These are phyloP conservation scores for Arbacia lixula DNA, from an alignment of 53 echinoderm and acorn worm genomes.

Conservation along the genomic window DNA sequence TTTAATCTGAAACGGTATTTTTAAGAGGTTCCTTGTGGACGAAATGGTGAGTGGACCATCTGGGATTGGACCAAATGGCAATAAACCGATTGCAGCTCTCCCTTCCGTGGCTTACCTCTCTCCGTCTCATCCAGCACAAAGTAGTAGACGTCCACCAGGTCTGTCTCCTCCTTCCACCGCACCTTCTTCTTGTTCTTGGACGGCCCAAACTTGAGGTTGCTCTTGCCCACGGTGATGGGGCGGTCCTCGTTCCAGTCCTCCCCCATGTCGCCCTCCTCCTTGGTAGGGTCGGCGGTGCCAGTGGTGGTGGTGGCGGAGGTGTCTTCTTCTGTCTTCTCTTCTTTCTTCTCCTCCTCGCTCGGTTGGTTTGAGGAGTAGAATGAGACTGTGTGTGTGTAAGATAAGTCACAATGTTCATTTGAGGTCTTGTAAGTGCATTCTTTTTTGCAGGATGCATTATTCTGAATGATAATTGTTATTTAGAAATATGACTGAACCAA, in stretches of 20 bases:
- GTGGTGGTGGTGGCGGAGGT: neutral
- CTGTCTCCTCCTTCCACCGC: constrained; percentile 79
- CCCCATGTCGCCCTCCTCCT: constrained; percentile 61
- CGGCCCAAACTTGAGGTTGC: constrained; percentile 80
- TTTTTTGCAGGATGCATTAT: too few species aligned
- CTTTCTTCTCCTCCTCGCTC: constrained; percentile 75
- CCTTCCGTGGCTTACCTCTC: constrained; percentile 82
- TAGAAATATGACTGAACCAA: too few species aligned
- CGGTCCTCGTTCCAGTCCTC: constrained; percentile 67
- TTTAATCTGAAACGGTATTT: too few species aligned
- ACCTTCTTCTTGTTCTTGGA: constrained; percentile 94
- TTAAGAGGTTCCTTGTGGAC: too few species aligned
- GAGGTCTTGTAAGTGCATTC: too few species aligned
- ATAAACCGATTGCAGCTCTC: too few species aligned
- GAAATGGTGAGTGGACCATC: too few species aligned
- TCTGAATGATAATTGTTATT: too few species aligned
- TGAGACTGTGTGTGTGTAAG: too few species aligned
- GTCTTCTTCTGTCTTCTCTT: constrained; percentile 10
- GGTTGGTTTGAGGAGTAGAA: constrained; percentile 86
- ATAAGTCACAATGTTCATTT: too few species aligned
- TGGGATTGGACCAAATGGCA: too few species aligned
- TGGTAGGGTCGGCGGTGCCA: constrained; percentile 32
- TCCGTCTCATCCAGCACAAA: constrained; percentile 97
- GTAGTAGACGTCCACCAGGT: constrained; percentile 82
- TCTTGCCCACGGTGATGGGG: constrained; percentile 29